Base-by-base conservation (phyloP, 2,113 vertebrate genomes). In the Cyprinodon brontotheroides region DNA sequence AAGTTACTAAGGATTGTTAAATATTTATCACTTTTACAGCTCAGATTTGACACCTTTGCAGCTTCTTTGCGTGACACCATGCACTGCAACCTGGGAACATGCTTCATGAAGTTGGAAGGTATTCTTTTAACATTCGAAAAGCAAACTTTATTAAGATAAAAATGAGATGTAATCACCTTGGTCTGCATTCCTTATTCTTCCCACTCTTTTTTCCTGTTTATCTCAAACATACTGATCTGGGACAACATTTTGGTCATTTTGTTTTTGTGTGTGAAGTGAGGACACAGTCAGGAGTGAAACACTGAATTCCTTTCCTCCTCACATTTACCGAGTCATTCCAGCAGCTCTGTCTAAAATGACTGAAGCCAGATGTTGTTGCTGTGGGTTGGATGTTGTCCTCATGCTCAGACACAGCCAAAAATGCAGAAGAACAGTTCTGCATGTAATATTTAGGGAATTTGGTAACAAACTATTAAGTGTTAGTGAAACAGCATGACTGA, bases 211-310 rank as follows among this genome's bases (percentile, higher is more conserved):
- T 71, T 66, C 72, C 63, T 70, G 59, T 61, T 87, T 86, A 94
- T 92, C 93, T 86, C 92, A 37, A 70, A 91, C 94, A 86, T 89
- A 67, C 81, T 93, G 87, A 90, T 89, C 85, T 95, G 50, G 17
- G 50, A 57, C 8, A 57, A 57, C 13, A 41, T 12, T 29, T 29
- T 14, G 36, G n/a, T 29, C 29, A 12, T 65, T 57, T 45, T 75
- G 47, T 74, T 61, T 80, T 37, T 77, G 76, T 70, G 76, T 72
- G 50, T 77, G 61, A 80, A 70, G 77, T 66, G 63, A 83, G 72
- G 72, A 90, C 70, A 86, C 80, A 72, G 60, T 86, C 67, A 62
- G 66, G 71, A 76, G 83, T 62, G 29, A 77, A 75, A 73, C 53
- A 69, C 86, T 86, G 83, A 69, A 72, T 73, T 81, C 53, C 22